Base-by-base conservation (phyloP, 2,797 vertebrate genomes). In the Pipistrellus nathusii region DNA sequence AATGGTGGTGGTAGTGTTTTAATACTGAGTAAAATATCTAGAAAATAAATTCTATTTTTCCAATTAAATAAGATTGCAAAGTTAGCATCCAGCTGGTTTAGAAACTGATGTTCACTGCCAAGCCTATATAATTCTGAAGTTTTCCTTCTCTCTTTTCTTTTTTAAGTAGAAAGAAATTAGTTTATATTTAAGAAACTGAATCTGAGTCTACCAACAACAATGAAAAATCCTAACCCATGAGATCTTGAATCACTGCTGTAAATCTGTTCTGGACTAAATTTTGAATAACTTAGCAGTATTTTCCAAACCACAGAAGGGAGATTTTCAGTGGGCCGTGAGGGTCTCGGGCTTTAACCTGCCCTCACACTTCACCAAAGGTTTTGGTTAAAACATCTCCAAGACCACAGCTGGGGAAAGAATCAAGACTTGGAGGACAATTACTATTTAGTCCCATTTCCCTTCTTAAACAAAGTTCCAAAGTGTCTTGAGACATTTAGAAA, bases 401-500 rank as follows among this genome's bases (percentile, higher is more conserved):
- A 51, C 48, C 69, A 75, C n/a, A 91, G 53, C 20, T 27, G n/a
- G 38, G 10, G 81, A 71, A 57, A 12, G 64, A 44, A 89, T 51
- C n/a, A 51, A 51, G 57, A n/a, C 53, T 59, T 92, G 25, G 53
- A 81, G 44, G 13, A 57, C 4, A 35, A n/a, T 30, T 55, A 57
- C 71, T 18, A 32, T 48, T 91, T 88, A 90, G 90, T 84, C 30
- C 76, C 84, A 35, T 90, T 90, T 90, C 59, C 64, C 51, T 91
- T 38, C 71, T 80, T 84, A 90, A 93, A 89, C 75, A 76, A 46
- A 51, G 35, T 46, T 10, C 32, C 57, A 71, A 71, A 27, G 84
- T 10, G 17, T 53, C 62, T 30, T 21, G 12, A 91, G 84, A 95
- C 57, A 80, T 91, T 91, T 93, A 83, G 57, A 92, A 93, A 64